These are phyloP conservation scores for Oscheius sp. DNA, from an alignment of 2,888 invertebrate genomes.

Conservation along the genomic window DNA sequence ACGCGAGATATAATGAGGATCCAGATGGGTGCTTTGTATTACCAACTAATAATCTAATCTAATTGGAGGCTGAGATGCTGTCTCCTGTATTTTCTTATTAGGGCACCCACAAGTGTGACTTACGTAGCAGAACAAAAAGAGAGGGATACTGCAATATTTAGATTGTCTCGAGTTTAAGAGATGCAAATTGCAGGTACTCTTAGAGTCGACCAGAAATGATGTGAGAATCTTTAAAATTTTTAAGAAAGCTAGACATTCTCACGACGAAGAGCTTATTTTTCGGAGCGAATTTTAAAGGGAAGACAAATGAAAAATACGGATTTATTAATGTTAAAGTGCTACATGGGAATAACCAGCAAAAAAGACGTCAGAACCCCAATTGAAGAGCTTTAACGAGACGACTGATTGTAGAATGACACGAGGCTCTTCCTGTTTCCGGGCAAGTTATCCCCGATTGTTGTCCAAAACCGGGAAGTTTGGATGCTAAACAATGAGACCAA, in stretches of 20 bases:
- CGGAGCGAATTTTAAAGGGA: not conserved
- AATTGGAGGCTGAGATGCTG: not conserved
- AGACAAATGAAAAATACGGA: not conserved
- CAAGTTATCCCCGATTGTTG: not conserved
- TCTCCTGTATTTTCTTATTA: constrained; percentile 14
- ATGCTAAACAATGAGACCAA: not conserved
- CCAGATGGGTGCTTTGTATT: constrained; percentile 29
- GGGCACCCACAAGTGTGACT: constrained; percentile 6
- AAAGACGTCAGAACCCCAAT: not conserved
- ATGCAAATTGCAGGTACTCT: not conserved
- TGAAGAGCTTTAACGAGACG: constrained; percentile 20
- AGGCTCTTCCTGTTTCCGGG: constrained; percentile 27
- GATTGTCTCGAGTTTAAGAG: not conserved
- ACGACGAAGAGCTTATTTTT: not conserved
- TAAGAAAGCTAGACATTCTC: no score
- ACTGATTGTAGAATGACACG: constrained; percentile 27
- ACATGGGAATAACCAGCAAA: no score
- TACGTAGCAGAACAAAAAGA: not conserved
- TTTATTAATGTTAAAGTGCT: not conserved
- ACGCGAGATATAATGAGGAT: constrained; percentile 15
- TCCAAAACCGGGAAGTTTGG: not conserved
- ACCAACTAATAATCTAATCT: not conserved
- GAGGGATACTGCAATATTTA: not conserved
- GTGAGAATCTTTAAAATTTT: no score
- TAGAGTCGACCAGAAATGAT: no score